Conservation (phyloP, 2,113 vertebrate genomes). For the Notechis scutatus region DNA sequence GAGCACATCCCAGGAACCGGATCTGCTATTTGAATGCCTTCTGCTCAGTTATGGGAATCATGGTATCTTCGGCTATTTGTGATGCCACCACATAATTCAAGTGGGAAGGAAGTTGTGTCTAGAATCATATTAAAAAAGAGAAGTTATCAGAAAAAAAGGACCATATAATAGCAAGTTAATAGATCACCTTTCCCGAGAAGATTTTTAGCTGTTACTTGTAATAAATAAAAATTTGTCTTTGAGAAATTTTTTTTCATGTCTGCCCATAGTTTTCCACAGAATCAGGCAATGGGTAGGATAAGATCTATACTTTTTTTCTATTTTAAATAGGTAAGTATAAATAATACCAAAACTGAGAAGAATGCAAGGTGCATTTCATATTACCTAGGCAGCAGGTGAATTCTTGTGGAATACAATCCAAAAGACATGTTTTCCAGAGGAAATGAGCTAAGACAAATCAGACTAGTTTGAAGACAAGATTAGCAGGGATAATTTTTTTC, state of each 20-base stretch:
- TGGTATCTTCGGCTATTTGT: neutral
- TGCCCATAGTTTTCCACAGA: neutral
- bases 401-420: neutral
- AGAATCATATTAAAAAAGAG: neutral
- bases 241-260: neutral
- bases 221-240: neutral
- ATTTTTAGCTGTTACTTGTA: neutral
- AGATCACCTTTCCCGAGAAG: neutral
- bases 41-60: neutral
- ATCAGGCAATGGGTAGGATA: neutral
- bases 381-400: neutral
- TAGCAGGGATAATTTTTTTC: conserved; percentile 7
- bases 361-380: neutral
- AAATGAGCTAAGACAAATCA: conserved; percentile 2
- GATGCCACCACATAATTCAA: neutral
- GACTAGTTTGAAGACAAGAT: conserved; percentile 16
- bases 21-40: neutral
- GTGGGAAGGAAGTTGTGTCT: neutral
- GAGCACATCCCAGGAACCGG: neutral
- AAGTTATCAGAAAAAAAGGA: neutral
- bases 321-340: neutral
- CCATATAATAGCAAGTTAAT: neutral
- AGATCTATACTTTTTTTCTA: neutral
- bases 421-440: neutral
- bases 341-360: neutral